Evolutionary conservation across 2,797 vertebrate genomes (phyloP).

Genomic region (Vespertilio murinus): DNA sequence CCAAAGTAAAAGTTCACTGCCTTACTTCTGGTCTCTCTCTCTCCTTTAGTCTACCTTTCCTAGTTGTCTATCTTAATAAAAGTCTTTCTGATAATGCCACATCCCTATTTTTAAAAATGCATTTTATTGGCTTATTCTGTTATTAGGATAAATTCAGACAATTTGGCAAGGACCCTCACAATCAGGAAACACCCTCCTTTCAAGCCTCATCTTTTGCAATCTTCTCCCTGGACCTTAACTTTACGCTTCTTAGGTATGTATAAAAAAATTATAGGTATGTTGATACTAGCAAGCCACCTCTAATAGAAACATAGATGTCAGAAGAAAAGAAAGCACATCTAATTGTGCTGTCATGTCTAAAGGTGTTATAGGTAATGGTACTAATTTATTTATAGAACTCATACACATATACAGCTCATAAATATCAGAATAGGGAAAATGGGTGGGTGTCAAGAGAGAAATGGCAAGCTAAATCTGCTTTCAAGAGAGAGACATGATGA

Average conservation of each 20-base stretch:
- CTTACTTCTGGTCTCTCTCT: not conserved
- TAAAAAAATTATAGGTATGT: not conserved
- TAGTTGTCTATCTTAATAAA: not conserved
- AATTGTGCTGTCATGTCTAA: not conserved
- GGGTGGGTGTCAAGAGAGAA: not conserved
- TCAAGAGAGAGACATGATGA: not conserved
- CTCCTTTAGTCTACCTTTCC: not conserved
- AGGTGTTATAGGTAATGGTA: not conserved
- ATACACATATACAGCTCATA: not conserved
- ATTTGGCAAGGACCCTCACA: not conserved
- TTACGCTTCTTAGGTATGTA: slow-evolving; percentile 9
- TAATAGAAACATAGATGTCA: not conserved
- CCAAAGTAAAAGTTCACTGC: slow-evolving; percentile 22
- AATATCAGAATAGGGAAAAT: not conserved
- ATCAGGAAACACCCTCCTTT: not conserved
- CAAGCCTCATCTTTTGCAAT: not conserved
- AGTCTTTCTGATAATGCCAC: not conserved
- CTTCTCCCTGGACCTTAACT: not conserved
- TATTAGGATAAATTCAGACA: not conserved
- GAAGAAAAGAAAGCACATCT: slow-evolving; percentile 3
- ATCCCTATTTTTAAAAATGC: not conserved
- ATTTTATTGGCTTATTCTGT: not conserved
- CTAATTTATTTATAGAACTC: not conserved
- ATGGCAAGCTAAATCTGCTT: not conserved
- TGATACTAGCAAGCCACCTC: not conserved